Base-by-base conservation (phyloP, 2,797 vertebrate species). In the Coilia nasus region DNA sequence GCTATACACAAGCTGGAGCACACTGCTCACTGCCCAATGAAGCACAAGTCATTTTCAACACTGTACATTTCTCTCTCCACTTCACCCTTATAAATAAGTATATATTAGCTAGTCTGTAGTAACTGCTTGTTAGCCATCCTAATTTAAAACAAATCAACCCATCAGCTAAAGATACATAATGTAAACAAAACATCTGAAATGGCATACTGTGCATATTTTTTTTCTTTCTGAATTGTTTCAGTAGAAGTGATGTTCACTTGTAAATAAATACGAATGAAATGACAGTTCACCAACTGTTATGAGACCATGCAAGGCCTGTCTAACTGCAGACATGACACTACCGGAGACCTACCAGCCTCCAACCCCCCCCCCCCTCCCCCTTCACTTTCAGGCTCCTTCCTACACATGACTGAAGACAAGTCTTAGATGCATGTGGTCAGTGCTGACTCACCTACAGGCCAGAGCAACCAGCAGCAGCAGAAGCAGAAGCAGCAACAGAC, bases 51-150 rank as follows among this genome's bases (percentile, higher is more conserved):
- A 78, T 44, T 78, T 41, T 78, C 31, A 78, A 44, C 71, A 9
- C 71, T 35, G 41, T 78, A 44, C 31, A 78, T 17, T 41, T 41
- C 6, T 78, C 71, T 78, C 71, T 44, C 17, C 6, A 35, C 21
- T 44, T 78, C 35, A 41, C 71, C 71, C 71, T 87, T 90, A 88
- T 83, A 90, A 91, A 84, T 56, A 67, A 47, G 60, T 87, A 84
- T 17, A 87, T 41, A 87, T 23, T 82, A 50, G 75, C 71, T 83
- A 28, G 12, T 50, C 44, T 81, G 57, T 81, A 83, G 81, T 83
- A 83, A 78, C 41, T 41, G 31, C 44, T 31, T 75, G 35, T 78
- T 78, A 78, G 71, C 71, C 9, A 44, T 78, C 71, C 19, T 78
- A 78, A 78, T 78, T 44, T 60, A 60, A 60, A 21, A 60, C 19